Conservation (phyloP, 1,140 invertebrate genomes). For the Meloidogyne floridensis region DNA sequence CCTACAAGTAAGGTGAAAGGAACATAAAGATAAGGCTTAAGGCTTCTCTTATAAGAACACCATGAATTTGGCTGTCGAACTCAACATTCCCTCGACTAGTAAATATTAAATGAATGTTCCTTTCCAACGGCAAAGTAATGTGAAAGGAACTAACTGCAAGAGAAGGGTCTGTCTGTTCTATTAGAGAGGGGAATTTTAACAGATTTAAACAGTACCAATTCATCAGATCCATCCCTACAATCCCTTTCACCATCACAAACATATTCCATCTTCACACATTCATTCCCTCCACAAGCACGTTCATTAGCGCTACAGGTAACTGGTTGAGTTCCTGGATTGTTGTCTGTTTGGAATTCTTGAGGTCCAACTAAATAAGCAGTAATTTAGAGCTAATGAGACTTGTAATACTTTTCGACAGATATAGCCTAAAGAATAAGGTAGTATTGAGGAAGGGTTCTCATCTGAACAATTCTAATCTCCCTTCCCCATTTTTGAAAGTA, state of each 20-base stretch:
- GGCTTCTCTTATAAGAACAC: no score
- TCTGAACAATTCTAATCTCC: no score
- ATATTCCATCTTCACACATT: conserved; percentile 80
- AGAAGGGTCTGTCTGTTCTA: not conserved
- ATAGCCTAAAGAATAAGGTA: no score
- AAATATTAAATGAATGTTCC: not conserved
- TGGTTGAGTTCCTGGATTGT: conserved; percentile 8
- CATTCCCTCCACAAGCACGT: conserved; percentile 85
- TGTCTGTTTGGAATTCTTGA: conserved; percentile 56
- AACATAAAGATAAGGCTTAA: conserved; percentile 6
- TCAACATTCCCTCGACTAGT: no score
- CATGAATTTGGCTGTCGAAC: no score
- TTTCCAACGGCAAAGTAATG: no score
- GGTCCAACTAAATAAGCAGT: no score
- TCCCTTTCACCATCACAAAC: conserved; percentile 78
- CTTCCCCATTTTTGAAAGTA: no score
- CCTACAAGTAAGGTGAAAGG: conserved; percentile 56
- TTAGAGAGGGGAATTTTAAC: not conserved
- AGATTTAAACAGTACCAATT: conserved; percentile 46
- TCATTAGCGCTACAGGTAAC: conserved; percentile 75
- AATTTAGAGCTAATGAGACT: no score
- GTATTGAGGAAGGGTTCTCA: no score
- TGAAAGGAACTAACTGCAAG: no score
- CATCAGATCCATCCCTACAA: conserved; percentile 77
- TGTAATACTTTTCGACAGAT: no score